These are phyloP conservation scores for Oxyura jamaicensis DNA, from an alignment of 2,113 vertebrate genomes.

Conservation along the genomic window DNA sequence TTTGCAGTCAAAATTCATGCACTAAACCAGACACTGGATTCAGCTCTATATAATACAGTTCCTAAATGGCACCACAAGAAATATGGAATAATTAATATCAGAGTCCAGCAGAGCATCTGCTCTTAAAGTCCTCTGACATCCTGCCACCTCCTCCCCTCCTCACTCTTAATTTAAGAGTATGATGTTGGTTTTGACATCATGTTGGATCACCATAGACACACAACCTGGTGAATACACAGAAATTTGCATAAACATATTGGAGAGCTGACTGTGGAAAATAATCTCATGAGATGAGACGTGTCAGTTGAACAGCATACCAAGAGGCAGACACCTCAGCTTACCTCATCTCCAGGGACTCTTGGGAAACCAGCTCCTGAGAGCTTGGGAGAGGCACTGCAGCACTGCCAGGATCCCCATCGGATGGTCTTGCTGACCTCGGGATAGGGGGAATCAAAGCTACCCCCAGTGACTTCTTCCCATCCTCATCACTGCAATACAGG, in stretches of 20 bases:
- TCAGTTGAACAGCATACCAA: fast-evolving
- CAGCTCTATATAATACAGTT: neutral
- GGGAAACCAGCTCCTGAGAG: neutral
- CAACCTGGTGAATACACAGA: neutral
- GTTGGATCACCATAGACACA: neutral
- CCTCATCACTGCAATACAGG: neutral
- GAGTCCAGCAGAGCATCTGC: neutral
- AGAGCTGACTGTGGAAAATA: neutral
- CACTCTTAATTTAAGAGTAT: neutral
- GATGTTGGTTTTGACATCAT: neutral
- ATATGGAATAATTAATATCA: neutral
- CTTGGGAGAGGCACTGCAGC: neutral
- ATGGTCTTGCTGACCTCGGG: neutral
- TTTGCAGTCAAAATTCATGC: neutral
- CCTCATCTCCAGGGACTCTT: neutral
- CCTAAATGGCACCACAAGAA: neutral
- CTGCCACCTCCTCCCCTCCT: neutral
- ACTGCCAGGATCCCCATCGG: neutral
- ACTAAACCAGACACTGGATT: neutral
- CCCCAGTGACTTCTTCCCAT: neutral
- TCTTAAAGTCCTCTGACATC: neutral
- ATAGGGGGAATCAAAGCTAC: constrained; percentile 40
- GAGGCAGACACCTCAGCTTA: neutral
- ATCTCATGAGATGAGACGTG: fast-evolving
- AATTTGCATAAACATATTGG: neutral